Base-by-base conservation (phyloP, 2,113 vertebrate genomes). In the Alligator mississippiensis region DNA sequence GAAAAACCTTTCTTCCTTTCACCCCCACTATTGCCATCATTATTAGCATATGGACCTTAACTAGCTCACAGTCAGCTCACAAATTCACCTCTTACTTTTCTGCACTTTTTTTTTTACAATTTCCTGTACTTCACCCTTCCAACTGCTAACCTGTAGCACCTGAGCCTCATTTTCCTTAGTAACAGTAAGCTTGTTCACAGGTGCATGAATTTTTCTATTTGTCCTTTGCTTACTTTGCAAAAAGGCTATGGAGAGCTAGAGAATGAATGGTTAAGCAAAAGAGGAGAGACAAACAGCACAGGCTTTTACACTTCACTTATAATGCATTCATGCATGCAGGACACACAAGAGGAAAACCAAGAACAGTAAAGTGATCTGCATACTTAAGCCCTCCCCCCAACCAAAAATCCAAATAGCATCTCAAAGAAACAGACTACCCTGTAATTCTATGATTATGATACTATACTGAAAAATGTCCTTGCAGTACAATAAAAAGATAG, bases 111-210 rank as follows among this genome's bases (percentile, higher is more conserved):
- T 62, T 38, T 63, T 80, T 30, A 70, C 0, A 58, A 17, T 14
- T 54, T 87, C 19, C 5, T 19, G 85, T n/a, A 14, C 54, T n/a
- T n/a, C n/a, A 6, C 1, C 0, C 0, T 60, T 81, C 74, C 68
- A 60, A 5, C 16, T 1, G 1, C 9, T 82, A 25, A 10, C 7
- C 5, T 13, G 58, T 72, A 80, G 21, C 82, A n/a, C 63, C 77
- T 89, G 30, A 3, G 30, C 70, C 80, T 24, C 28, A 18, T 72
- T 11, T 59, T 87, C 79, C 30, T 75, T 89, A 25, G 34, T 34
- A 34, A n/a, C n/a, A n/a, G n/a, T 34, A 62, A 85, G 3, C 6
- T 59, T 74, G 63, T 25, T 13, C 34, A 55, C 59, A 83, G 74
- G 9, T 66, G 55, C 1, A 3, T 5, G 9, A 6, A 4, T 38